These are phyloP conservation scores for Epiblema foenella DNA, from an alignment of 2,888 invertebrate genomes.

Conservation along the genomic window DNA sequence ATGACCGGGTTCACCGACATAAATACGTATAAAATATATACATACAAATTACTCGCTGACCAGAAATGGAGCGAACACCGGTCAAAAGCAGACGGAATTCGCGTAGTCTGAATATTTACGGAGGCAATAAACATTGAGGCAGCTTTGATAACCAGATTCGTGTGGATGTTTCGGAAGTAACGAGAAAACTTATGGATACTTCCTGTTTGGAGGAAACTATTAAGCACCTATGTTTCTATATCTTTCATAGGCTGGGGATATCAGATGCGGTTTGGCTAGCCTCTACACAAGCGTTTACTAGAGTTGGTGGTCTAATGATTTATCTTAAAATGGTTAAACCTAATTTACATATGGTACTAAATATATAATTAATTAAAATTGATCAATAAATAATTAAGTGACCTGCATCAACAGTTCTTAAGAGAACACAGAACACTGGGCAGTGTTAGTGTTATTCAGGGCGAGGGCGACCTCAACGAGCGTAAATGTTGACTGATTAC, in stretches of 20 bases:
- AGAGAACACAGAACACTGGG: no score
- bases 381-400: neutral
- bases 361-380: neutral
- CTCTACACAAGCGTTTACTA: no score
- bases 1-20: conserved; percentile 68
- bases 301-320: no score
- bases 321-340: no score
- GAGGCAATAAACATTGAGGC: conserved; percentile 3
- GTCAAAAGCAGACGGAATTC: conserved; percentile 23
- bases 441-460: conserved; percentile 4
- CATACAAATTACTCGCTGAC: neutral
- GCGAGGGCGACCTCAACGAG: neutral
- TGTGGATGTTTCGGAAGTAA: neutral
- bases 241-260: no score
- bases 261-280: no score
- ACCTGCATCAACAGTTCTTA: neutral
- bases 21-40: conserved; percentile 34
- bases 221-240: neutral
- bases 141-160: neutral
- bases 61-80: conserved; percentile 18
- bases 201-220: neutral
- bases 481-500: conserved; percentile 4
- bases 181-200: neutral
- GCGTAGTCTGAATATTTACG: neutral
- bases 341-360: no score